Conservation (phyloP, 2,797 vertebrate species). For the Brachyalestes nurse region DNA sequence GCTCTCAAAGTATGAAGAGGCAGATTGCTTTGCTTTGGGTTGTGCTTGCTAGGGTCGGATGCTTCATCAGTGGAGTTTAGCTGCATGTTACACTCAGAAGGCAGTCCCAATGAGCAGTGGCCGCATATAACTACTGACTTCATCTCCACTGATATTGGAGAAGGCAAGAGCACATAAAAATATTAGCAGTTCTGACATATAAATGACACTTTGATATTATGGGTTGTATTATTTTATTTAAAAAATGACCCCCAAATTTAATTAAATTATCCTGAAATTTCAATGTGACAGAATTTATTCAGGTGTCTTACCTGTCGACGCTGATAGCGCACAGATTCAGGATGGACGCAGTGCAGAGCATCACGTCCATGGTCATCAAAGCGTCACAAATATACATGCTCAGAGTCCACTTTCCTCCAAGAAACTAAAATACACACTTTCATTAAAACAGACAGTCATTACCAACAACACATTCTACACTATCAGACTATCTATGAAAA, state of each 20-base stretch:
- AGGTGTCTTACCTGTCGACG: constrained; percentile 67
- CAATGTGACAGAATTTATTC: not conserved
- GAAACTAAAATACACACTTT: constrained; percentile 63
- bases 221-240: no score
- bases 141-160: not conserved
- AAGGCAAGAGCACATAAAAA: not conserved
- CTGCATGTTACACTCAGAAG: not conserved
- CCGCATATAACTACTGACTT: constrained; percentile 37
- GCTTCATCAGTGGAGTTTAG: constrained; percentile 41
- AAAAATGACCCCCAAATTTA: no score
- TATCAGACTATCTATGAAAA: not conserved
- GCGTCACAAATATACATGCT: constrained; percentile 70
- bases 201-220: no score
- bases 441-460: not conserved
- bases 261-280: no score
- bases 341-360: constrained; percentile 72
- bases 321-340: constrained; percentile 72
- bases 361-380: constrained; percentile 73
- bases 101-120: constrained; percentile 14
- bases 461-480: not conserved
- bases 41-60: constrained; percentile 1
- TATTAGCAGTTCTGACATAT: no score
- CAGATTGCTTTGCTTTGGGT: not conserved
- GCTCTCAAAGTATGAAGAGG: constrained; percentile 20
- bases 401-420: constrained; percentile 71